Percentiles rank a stretch among this genome's conserved stretches.
phyloP scores from a whole-genome alignment of 2,888 invertebrate species.

The Meloe dianella region DNA sequence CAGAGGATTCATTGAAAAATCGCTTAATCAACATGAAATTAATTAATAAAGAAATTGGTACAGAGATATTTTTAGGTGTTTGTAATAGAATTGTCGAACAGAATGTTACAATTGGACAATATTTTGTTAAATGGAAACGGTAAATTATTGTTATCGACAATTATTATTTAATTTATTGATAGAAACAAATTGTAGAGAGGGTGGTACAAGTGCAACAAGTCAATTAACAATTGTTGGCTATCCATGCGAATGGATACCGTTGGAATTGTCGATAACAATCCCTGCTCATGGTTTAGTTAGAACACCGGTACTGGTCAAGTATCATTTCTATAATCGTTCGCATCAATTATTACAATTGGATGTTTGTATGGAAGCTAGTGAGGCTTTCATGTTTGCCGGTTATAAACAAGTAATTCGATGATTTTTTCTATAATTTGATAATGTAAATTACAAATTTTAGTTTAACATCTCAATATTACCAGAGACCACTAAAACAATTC shows the following conservation, averaged over 20 bases:
- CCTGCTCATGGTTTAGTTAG: slow-evolving; percentile 80
- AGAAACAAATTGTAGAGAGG: slow-evolving; percentile 41
- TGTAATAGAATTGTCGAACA: slow-evolving; percentile 57
- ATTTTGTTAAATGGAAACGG: slow-evolving; percentile 63
- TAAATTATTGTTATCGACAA: not conserved
- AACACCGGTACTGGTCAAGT: slow-evolving; percentile 73
- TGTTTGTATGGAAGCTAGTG: slow-evolving; percentile 79
- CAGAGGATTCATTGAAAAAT: slow-evolving; percentile 47
- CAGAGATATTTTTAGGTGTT: slow-evolving; percentile 62
- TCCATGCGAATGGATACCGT: slow-evolving; percentile 67
- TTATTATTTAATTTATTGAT: slow-evolving; percentile 13
- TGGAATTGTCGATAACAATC: slow-evolving; percentile 66
- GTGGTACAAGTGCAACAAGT: slow-evolving; percentile 47
- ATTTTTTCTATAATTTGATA: not conserved
- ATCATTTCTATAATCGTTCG: slow-evolving; percentile 76
- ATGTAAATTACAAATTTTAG: slow-evolving; percentile 49
- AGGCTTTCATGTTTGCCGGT: slow-evolving; percentile 95
- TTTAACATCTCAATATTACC: slow-evolving; percentile 67
- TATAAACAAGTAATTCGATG: slow-evolving; percentile 79
- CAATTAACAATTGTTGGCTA: slow-evolving; percentile 55
- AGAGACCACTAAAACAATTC: slow-evolving; percentile 65
- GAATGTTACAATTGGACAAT: slow-evolving; percentile 62
- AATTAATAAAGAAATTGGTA: slow-evolving; percentile 61
- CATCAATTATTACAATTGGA: slow-evolving; percentile 74
- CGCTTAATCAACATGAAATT: slow-evolving; percentile 58